Evolutionary conservation across 1,140 invertebrate species (phyloP).

Genomic region (Pseudobourletiella spinata): DNA sequence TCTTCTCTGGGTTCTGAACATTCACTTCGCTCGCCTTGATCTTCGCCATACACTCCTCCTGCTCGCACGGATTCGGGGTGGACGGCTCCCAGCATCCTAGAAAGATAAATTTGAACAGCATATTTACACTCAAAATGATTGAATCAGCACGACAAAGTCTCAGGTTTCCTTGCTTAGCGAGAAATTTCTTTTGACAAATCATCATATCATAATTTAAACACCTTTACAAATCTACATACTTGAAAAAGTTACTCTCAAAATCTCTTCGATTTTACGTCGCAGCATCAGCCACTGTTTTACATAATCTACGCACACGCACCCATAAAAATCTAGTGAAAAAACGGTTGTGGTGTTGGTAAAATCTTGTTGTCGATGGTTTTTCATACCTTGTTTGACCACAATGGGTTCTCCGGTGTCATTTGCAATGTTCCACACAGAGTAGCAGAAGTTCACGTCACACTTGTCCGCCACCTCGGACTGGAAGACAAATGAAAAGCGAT

Average conservation of each 20-base stretch:
- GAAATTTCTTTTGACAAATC: not conserved
- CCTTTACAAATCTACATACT: not conserved
- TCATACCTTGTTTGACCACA: constrained; percentile 1
- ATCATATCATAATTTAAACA: not conserved
- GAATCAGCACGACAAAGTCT: no score
- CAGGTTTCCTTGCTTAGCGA: not conserved
- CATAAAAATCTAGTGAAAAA: not conserved
- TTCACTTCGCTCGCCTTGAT: not conserved
- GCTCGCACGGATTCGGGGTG: not conserved
- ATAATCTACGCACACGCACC: not conserved
- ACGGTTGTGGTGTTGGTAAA: not conserved
- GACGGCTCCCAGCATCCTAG: constrained; percentile 19
- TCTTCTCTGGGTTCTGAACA: not conserved
- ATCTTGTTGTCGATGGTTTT: not conserved
- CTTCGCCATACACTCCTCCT: not conserved
- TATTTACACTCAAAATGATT: not conserved
- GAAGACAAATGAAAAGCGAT: no score
- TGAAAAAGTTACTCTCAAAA: not conserved
- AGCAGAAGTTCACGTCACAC: not conserved
- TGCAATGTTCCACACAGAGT: not conserved
- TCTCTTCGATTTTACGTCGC: not conserved
- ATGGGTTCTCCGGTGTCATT: not conserved
- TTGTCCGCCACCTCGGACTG: not conserved
- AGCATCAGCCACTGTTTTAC: not conserved
- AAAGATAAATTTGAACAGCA: not conserved